Conservation (phyloP, 2,888 invertebrate genomes). For the Dorcus hopei region DNA sequence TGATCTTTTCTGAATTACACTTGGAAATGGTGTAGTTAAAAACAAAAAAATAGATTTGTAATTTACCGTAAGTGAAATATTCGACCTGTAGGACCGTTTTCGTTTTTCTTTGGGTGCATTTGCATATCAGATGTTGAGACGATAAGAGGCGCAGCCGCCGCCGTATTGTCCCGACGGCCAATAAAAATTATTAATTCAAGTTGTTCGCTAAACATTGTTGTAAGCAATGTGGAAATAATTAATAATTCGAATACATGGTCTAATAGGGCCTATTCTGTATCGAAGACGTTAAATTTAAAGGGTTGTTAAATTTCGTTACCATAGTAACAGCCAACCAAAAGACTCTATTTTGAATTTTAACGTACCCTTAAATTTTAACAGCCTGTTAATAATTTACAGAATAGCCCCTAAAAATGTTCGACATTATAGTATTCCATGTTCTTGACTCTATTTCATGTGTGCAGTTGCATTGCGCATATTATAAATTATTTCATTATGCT, state of each 20-base stretch:
- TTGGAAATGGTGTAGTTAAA: too few species aligned
- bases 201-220: slow-evolving; percentile 18
- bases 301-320: too few species aligned
- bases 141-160: slow-evolving; percentile 6
- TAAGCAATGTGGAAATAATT: slow-evolving; percentile 7
- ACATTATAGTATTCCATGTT: slow-evolving; percentile 24
- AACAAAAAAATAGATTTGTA: slow-evolving; percentile 33
- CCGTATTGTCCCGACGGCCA: slow-evolving; percentile 14
- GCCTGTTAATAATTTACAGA: too few species aligned
- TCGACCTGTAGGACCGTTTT: slow-evolving; percentile 11
- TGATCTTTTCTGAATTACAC: too few species aligned
- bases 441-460: slow-evolving; percentile 29
- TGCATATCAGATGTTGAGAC: slow-evolving; percentile 10
- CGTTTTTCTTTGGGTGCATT: slow-evolving; percentile 4
- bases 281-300: too few species aligned
- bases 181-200: slow-evolving; percentile 13
- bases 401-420: too few species aligned
- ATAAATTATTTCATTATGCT: slow-evolving; percentile 37
- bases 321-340: too few species aligned
- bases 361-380: too few species aligned
- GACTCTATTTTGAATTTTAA: too few species aligned
- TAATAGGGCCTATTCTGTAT: too few species aligned
- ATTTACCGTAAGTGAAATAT: slow-evolving; percentile 16
- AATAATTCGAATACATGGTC: slow-evolving; percentile 19
- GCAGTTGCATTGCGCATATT: slow-evolving; percentile 24